Base-by-base conservation (phyloP, 2,888 invertebrate genomes). In the Drosophila demipolita region DNA sequence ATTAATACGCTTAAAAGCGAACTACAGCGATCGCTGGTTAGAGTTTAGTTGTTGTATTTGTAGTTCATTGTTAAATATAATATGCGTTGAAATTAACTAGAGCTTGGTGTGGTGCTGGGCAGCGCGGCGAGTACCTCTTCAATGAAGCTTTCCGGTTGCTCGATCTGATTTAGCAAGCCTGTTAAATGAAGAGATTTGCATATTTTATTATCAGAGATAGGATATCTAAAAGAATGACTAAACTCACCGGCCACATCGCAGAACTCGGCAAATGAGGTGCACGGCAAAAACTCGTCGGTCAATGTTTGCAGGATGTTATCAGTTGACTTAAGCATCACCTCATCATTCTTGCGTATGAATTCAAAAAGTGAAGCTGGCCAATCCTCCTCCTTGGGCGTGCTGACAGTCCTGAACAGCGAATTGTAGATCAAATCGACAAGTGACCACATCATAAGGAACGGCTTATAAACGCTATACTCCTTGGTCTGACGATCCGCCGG, bases 321-420 rank as follows among this genome's bases (percentile, higher is more conserved):
- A 15, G 98, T 97, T 17, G 96, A 95, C 92, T 99, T 98, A 29
- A 98, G 94, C 94, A 99, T 95, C 7, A 95, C 95, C 92, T 98
- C 98, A 94, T 99, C 99, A 93, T 98, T 98, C 93, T 98, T 96
- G 2, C 99, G 96, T 90, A 99, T 97, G 92, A 97, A 98, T 92
- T 98, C 98, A 26, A 98, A 98, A 64, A 99, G 94, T 72, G 96
- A 96, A 53, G 96, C 95, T 33, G 98, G 96, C 99, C 99, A 99
- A 83, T 97, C 97, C 81, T 97, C 97, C 74, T 96, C 96, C 48
- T 96, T 95, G 61, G 94, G 94, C 49, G 96, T 95, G 92, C 94
- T 95, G 95, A 93, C 92, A 86, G 97, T 97, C 95, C 97, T 97
- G 93, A 98, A 98, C 93, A 98, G 96, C 86, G 96, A 95, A 62